Conservation (phyloP, 1,140 invertebrate genomes). For the Trichonephila inaurata region DNA sequence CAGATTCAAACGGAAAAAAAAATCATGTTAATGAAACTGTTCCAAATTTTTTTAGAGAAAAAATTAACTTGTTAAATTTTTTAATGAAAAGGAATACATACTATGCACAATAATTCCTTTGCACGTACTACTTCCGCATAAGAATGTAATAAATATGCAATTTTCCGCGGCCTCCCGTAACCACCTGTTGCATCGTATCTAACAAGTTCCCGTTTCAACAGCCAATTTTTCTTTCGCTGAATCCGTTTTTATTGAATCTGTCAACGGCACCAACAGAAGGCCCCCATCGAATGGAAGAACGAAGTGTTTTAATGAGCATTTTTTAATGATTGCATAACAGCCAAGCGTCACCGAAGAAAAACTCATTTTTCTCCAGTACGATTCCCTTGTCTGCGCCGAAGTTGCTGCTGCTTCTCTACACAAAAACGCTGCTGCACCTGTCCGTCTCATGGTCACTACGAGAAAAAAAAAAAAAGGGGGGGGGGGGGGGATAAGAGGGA, state of each 20-base stretch:
- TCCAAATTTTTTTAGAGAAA: no score
- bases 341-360: background rate
- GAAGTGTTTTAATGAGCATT: slow-evolving; percentile 25
- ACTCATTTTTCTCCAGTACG: background rate
- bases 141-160: background rate
- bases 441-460: slow-evolving; percentile 60
- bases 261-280: background rate
- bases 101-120: background rate
- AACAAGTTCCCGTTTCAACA: background rate
- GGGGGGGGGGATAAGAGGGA: background rate
- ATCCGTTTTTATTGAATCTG: background rate
- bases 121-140: background rate
- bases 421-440: slow-evolving; percentile 58
- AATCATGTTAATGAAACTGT: no score
- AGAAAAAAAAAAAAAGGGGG: slow-evolving; percentile 12
- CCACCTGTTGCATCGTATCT: background rate
- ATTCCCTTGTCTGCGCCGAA: background rate
- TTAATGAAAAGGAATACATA: no score
- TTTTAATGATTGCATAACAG: slow-evolving; percentile 10
- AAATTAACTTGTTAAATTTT: no score
- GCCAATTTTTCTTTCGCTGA: background rate
- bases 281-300: background rate
- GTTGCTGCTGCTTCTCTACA: background rate
- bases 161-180: background rate
- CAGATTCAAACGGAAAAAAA: no score